These are phyloP conservation scores for Xiphydria camelus DNA, from an alignment of 2,888 invertebrate genomes.

Conservation along the genomic window DNA sequence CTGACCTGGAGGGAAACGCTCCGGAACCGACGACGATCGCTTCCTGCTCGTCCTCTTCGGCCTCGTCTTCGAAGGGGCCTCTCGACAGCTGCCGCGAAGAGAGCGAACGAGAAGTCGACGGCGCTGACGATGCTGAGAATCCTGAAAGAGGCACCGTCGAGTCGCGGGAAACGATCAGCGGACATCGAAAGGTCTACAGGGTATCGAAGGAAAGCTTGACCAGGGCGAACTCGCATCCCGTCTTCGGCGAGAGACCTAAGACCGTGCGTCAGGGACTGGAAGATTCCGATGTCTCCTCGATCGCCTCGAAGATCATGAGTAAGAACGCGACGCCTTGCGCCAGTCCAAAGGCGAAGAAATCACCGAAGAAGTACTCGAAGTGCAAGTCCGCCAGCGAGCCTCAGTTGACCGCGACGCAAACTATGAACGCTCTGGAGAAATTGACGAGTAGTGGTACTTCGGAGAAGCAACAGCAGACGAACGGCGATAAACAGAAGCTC, in stretches of 20 bases:
- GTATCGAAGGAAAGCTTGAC: slow-evolving; percentile 7
- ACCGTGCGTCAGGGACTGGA: neutral
- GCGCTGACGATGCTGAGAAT: slow-evolving; percentile 3
- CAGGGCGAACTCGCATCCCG: slow-evolving; percentile 10
- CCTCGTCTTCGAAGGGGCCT: neutral
- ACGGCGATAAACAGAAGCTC: neutral
- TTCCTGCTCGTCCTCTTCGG: neutral
- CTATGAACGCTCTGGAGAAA: neutral
- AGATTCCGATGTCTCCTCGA: neutral
- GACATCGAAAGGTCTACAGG: neutral
- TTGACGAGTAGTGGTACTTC: neutral
- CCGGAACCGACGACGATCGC: no score
- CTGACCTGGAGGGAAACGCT: no score
- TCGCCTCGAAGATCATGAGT: slow-evolving; percentile 2
- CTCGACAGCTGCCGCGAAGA: slow-evolving; percentile 1
- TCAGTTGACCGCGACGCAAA: neutral
- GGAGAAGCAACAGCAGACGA: neutral
- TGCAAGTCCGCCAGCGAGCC: slow-evolving; percentile 3
- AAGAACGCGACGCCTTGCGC: slow-evolving; percentile 7
- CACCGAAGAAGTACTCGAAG: slow-evolving; percentile 10
- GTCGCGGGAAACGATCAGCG: neutral
- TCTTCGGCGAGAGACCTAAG: slow-evolving; percentile 3
- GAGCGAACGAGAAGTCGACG: neutral
- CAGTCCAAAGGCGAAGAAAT: slow-evolving; percentile 11
- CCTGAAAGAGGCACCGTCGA: neutral